Conservation (phyloP, 2,888 invertebrate genomes). For the Encarsia formosa region DNA sequence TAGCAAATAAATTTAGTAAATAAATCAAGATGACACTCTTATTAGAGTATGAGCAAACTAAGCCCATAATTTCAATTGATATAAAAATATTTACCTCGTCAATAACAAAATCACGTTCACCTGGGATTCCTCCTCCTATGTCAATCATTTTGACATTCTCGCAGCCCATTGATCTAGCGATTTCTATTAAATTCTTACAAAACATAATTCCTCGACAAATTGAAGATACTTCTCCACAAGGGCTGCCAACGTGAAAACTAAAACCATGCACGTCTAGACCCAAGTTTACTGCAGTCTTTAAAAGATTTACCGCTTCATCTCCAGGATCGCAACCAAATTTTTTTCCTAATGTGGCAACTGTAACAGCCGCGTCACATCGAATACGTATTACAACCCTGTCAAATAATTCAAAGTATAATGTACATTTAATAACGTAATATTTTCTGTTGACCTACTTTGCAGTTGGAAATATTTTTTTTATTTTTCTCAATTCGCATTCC, state of each 20-base stretch:
- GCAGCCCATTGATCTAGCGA: slow-evolving; percentile 54
- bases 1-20: no score
- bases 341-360: slow-evolving; percentile 31
- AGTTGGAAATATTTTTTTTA: slow-evolving; percentile 53
- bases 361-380: slow-evolving; percentile 36
- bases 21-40: no score
- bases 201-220: slow-evolving; percentile 55
- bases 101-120: slow-evolving; percentile 49
- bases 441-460: slow-evolving; percentile 46
- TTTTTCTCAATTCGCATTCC: slow-evolving; percentile 57
- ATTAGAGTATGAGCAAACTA: no score
- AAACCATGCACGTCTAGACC: slow-evolving; percentile 44
- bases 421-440: not conserved
- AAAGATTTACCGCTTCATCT: slow-evolving; percentile 36
- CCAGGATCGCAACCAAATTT: slow-evolving; percentile 46
- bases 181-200: slow-evolving; percentile 54
- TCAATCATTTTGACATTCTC: slow-evolving; percentile 54
- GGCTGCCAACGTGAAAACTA: slow-evolving; percentile 47
- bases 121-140: slow-evolving; percentile 62
- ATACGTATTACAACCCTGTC: slow-evolving; percentile 41
- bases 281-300: slow-evolving; percentile 36
- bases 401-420: no score
- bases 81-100: slow-evolving; percentile 50
- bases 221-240: slow-evolving; percentile 50
- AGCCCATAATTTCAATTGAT: no score